Conservation (phyloP, 2,797 vertebrate genomes). For the Danio jaintianensis region DNA sequence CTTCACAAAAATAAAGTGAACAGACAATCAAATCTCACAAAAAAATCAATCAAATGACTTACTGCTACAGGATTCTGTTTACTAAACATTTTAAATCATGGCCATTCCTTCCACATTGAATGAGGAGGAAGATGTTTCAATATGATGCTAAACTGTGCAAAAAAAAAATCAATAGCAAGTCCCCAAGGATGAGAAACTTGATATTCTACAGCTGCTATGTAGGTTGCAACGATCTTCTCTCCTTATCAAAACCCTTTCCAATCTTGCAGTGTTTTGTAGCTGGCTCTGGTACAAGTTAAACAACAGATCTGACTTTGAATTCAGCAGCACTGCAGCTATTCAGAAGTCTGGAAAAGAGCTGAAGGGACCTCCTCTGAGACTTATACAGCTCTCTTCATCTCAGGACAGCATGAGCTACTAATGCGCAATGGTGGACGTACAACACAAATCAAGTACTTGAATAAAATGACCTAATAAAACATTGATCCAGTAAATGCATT, state of each 20-base stretch:
- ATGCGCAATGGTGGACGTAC: neutral
- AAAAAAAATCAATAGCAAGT: neutral
- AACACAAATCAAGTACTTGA: too few relatives aligned
- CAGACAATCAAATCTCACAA: neutral
- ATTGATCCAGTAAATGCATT: too few relatives aligned
- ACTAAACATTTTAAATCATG: neutral
- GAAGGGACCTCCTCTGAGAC: slow-evolving; percentile 37
- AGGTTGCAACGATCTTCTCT: neutral
- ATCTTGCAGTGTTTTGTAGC: slow-evolving; percentile 10
- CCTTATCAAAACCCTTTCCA: slow-evolving; percentile 6
- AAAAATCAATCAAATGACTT: neutral
- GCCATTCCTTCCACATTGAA: neutral
- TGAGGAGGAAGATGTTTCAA: neutral
- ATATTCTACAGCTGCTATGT: neutral
- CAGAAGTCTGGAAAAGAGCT: slow-evolving; percentile 23
- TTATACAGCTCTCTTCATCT: neutral
- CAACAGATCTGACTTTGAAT: slow-evolving; percentile 15
- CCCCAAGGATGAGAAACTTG: neutral
- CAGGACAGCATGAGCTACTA: neutral
- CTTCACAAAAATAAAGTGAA: slow-evolving; percentile 55
- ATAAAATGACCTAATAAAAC: too few relatives aligned
- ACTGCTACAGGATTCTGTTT: slow-evolving; percentile 1
- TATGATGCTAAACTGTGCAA: neutral
- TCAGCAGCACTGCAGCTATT: slow-evolving; percentile 38
- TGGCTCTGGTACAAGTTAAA: slow-evolving; percentile 6